These are phyloP conservation scores for Anabacerthia variegaticeps DNA, from an alignment of 2,797 vertebrate species.

Conservation along the genomic window DNA sequence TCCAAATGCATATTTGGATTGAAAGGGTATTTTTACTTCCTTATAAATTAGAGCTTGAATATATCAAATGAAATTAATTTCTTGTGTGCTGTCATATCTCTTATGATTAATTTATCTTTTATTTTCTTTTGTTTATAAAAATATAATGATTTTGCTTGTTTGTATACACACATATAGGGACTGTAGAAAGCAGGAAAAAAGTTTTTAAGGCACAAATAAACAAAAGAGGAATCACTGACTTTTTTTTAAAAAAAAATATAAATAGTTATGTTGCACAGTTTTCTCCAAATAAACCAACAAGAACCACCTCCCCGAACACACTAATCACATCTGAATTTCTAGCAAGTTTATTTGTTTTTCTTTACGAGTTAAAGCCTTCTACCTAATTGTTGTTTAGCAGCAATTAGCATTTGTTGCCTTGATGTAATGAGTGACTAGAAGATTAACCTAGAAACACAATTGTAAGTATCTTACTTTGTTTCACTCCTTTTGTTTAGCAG, in stretches of 20 bases:
- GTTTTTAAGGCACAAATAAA: neutral
- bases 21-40: neutral
- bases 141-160: neutral
- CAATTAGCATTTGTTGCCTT: neutral
- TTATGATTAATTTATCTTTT: neutral
- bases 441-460: neutral
- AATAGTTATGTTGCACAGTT: neutral
- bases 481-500: neutral
- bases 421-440: neutral
- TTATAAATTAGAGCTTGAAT: neutral
- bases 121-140: neutral
- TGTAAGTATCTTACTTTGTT: neutral
- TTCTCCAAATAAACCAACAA: neutral
- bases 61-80: neutral
- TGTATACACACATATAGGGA: neutral
- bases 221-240: neutral
- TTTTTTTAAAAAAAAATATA: neutral
- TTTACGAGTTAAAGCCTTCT: neutral
- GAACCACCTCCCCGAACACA: rapidly evolving
- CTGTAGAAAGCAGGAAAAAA: neutral
- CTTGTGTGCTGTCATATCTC: neutral
- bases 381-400: neutral
- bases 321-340: neutral
- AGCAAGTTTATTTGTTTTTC: neutral
- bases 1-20: neutral